Evolutionary conservation across 2,113 vertebrate species (phyloP).

Genomic region (Oryzias javanicus): DNA sequence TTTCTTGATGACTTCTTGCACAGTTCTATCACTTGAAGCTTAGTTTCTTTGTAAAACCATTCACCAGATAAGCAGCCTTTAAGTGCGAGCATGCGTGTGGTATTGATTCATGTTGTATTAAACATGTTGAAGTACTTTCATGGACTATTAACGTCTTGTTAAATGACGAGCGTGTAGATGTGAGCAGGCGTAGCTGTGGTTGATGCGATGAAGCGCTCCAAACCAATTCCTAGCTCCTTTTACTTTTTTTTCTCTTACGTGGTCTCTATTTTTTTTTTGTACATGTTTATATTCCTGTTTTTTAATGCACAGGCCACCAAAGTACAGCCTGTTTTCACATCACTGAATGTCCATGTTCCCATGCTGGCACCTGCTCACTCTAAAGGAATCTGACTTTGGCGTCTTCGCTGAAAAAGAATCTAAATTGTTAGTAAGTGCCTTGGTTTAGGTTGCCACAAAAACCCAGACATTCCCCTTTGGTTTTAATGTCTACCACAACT

Average conservation of each 20-base stretch:
- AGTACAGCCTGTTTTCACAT: background rate
- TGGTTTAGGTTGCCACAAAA: too few relatives aligned
- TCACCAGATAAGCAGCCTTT: slow-evolving; percentile 15
- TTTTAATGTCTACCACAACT: too few relatives aligned
- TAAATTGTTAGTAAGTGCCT: too few relatives aligned
- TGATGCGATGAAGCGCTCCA: slow-evolving; percentile 18
- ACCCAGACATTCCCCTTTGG: too few relatives aligned
- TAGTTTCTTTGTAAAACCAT: slow-evolving; percentile 25
- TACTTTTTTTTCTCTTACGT: slow-evolving; percentile 1
- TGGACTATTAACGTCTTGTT: slow-evolving; percentile 51
- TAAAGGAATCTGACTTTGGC: too few relatives aligned
- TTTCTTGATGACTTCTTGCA: slow-evolving; percentile 4
- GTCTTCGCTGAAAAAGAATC: too few relatives aligned
- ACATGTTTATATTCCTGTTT: background rate
- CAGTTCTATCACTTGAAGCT: background rate
- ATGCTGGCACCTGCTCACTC: too few relatives aligned
- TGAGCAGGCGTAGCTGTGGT: slow-evolving; percentile 56
- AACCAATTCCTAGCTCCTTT: slow-evolving; percentile 12
- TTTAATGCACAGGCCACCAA: slow-evolving; percentile 1
- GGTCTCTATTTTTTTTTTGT: background rate
- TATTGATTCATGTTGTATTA: slow-evolving; percentile 36
- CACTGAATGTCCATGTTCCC: too few relatives aligned
- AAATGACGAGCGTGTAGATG: slow-evolving; percentile 52
- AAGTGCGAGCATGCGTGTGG: slow-evolving; percentile 31
- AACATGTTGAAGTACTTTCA: slow-evolving; percentile 60